A percentile compares a stretch with the other conserved stretches of the same genome.
phyloP scores from a whole-genome alignment of 2,888 invertebrate genomes.

The Limnephilus auricula region DNA sequence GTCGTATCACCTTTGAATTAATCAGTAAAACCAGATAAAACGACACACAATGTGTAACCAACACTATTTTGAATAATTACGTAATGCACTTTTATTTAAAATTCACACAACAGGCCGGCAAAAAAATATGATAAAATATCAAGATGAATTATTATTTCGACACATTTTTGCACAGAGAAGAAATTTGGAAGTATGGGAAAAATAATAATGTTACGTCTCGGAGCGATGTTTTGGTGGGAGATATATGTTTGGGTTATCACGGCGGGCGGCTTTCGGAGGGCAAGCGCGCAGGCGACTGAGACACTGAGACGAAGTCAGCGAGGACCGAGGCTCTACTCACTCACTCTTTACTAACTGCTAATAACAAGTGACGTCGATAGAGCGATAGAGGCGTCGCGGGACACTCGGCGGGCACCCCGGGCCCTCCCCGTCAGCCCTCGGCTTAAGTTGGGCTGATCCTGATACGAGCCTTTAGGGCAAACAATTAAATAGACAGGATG shows the following conservation, averaged over 20 bases:
- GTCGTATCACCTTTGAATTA: conserved; percentile 22
- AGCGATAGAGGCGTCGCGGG: conserved; percentile 18
- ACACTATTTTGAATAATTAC: conserved; percentile 41
- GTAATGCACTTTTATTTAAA: conserved; percentile 33
- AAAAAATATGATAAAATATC: neutral
- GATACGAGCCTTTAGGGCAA: too few species aligned
- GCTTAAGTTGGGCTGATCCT: too few species aligned
- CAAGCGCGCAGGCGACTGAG: conserved; percentile 42
- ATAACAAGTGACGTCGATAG: neutral
- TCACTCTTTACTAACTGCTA: neutral
- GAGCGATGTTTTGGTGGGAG: neutral
- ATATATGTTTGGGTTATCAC: neutral
- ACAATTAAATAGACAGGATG: too few species aligned
- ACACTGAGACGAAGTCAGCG: neutral
- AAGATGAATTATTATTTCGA: conserved; percentile 11
- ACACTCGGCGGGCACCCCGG: neutral
- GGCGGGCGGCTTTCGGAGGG: conserved; percentile 36
- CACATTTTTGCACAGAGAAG: conserved; percentile 10
- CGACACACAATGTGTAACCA: conserved; percentile 8
- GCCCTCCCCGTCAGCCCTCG: neutral
- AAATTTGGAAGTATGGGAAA: neutral
- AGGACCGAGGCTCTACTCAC: conserved; percentile 9
- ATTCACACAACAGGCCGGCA: conserved; percentile 20
- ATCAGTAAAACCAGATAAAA: conserved; percentile 22
- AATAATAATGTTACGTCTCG: neutral